Conservation (phyloP, 2,113 vertebrate genomes). For the Verasper variegatus region DNA sequence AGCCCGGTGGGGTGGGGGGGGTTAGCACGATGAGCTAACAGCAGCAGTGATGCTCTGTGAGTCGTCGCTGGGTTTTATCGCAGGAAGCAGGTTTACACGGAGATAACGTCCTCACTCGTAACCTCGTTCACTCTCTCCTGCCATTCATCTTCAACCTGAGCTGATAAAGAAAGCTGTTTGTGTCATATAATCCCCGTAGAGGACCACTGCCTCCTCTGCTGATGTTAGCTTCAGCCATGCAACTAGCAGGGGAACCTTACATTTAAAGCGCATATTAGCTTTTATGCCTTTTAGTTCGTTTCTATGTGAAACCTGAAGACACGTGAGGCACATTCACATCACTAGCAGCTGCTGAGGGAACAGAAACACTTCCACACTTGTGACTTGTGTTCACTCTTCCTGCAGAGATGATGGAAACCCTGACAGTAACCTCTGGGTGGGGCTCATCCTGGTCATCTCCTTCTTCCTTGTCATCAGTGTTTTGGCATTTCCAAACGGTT, state of each 20-base stretch:
- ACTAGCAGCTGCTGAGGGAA: neutral
- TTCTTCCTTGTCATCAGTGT: conserved; percentile 99
- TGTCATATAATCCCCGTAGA: neutral
- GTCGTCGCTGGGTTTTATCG: neutral
- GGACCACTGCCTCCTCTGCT: conserved; percentile 1
- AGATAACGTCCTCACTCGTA: neutral
- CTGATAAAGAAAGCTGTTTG: neutral
- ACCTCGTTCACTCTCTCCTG: no score
- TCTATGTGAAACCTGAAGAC: neutral
- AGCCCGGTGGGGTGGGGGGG: conserved; percentile 1
- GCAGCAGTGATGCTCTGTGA: conserved; percentile 51
- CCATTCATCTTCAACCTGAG: neutral
- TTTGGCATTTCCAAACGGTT: conserved; percentile 97
- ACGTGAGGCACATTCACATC: no score
- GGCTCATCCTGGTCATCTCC: conserved; percentile 93
- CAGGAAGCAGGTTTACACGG: neutral
- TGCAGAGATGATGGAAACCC: conserved; percentile 93
- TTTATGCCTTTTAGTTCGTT: no score
- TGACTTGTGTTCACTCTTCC: conserved; percentile 46
- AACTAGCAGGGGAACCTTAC: neutral
- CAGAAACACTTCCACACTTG: neutral
- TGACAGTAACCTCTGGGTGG: conserved; percentile 95
- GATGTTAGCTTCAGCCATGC: conserved; percentile 26
- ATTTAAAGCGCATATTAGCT: neutral
- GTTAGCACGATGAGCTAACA: conserved; percentile 61